These are phyloP conservation scores for Phrynocephalus forsythii DNA, from an alignment of 2,797 vertebrate genomes.

Conservation along the genomic window DNA sequence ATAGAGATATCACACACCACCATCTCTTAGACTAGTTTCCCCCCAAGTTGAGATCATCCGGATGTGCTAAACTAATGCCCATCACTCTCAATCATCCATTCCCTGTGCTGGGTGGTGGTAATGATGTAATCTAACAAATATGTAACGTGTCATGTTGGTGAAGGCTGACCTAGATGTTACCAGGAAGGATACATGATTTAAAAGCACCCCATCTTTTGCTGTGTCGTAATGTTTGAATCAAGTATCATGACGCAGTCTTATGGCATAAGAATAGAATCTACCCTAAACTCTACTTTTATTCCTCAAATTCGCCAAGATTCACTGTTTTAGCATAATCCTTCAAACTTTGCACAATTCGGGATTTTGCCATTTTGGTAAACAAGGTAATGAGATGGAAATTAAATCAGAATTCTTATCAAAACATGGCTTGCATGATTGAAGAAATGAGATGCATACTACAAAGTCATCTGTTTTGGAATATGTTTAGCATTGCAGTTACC, in stretches of 20 bases:
- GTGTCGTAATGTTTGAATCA: background rate
- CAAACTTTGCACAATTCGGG: background rate
- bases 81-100: background rate
- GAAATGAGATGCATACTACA: conserved; percentile 1
- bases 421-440: background rate
- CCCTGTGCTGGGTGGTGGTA: background rate
- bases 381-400: background rate
- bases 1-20: background rate
- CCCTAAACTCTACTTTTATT: background rate
- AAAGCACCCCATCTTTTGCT: background rate
- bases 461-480: background rate
- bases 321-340: background rate
- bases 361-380: background rate
- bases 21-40: background rate
- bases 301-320: background rate
- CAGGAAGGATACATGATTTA: background rate
- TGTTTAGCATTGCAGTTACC: background rate
- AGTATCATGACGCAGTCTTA: background rate
- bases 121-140: background rate
- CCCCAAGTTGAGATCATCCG: no score
- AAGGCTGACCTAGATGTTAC: background rate
- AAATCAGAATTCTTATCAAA: background rate
- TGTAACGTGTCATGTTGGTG: background rate
- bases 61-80: background rate
- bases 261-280: background rate